Base-by-base conservation (phyloP, 2,888 invertebrate species). In the Epicampocera succincta region DNA sequence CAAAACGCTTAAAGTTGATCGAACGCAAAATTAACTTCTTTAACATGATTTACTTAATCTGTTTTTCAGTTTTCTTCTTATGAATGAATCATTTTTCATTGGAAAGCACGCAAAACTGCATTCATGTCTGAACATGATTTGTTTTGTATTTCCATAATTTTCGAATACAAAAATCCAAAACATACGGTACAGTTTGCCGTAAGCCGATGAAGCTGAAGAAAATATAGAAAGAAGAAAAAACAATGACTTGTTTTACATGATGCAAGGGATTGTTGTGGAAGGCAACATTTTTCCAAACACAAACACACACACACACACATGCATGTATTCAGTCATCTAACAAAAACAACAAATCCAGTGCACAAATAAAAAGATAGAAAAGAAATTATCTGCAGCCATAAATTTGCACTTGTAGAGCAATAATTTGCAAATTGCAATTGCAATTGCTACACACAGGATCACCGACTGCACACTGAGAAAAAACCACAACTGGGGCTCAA, bases 381-480 rank as follows among this genome's bases (percentile, higher is more conserved):
- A 81, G 75, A 81, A 76, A 81, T 81, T 77, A 68, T 25, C 56
- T 56, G 11, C n/a, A 69, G 50, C 56, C 52, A 78, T 82, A 82
- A 78, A 82, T 78, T 69, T 78, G 78, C 82, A 82, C 78, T 82
- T 78, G 82, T 73, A 74, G n/a, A 17, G 65, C 40, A 71, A 82
- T 78, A 81, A 69, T 73, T 80, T 76, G 44, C 33, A 48, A 56
- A 76, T 44, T 56, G 19, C 54, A 56, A 76, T 44, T 56, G 19
- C 48, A 72, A 76, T 61, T 72, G 66, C 60, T 50, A 21, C 78
- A 78, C 40, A 44, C 54, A 54, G 19, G n/a, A 9, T 9, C 60
- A 54, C 25, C 68, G 38, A 54, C 46, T 54, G 38, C 42, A 25
- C 15, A 38, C 33, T 44, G 25, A 46, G n/a, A n/a, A n/a, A 71